Base-by-base conservation (phyloP, 2,888 invertebrate genomes). In the Ischnura elegans region DNA sequence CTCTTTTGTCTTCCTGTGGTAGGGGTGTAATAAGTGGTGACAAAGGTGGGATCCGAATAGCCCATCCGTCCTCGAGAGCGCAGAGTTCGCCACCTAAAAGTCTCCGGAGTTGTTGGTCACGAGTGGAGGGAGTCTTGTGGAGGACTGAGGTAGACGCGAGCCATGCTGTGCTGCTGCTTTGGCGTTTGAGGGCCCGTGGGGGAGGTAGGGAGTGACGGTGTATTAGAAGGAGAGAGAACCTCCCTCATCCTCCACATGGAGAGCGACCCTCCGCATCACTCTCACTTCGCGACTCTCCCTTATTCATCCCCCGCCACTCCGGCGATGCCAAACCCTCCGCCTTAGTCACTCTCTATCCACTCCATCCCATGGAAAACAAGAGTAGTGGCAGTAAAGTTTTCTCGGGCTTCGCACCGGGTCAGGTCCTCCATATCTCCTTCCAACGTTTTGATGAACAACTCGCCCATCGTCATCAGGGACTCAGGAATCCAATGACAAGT, bases 81-180 rank as follows among this genome's bases (percentile, higher is more conserved):
- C 61, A 55, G 90, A n/a, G 13, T 16, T 76, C 8, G 36, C 25
- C 51, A 3, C 51, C 19, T 6, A 10, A 10, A 13, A 51, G 51
- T n/a, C 45, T 43, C 0, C 21, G 61, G 6, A 25, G 66, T 42
- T 25, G 61, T 42, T 90, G 42, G 42, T 61, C 43, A 36, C 90
- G 66, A 61, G 90, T 8, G 8, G 25, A n/a, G 61, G 61, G 87
- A 87, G 42, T 29, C 55, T 25, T 43, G 66, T 21, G 13, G 66
- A 25, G 90, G 13, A 90, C 90, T 90, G 90, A 21, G 66, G 43
- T 61, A 66, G 90, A 66, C 61, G 55, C 55, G 61, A 43, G 61
- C 55, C 90, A 90, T 43, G 90, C 90, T 43, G 61, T 43, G 90
- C 76, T 29, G 76, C n/a, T 76, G 76, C 76, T 76, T 76, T 76